Evolutionary conservation across 2,888 invertebrate species (phyloP), one percentile per base, ranked within the genome.

Genomic region (Herminia tarsipennalis): DNA sequence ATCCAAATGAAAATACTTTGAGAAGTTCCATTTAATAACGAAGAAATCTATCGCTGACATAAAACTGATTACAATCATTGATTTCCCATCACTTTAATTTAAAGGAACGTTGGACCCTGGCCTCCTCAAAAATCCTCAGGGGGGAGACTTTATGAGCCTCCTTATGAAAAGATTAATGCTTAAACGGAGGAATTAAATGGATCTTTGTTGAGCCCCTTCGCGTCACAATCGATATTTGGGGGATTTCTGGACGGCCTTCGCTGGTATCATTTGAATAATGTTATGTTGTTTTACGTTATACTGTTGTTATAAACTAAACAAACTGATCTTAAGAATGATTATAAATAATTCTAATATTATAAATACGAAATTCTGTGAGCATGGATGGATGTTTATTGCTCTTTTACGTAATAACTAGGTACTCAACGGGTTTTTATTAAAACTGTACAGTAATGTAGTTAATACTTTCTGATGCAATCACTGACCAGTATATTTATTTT

Each of bases 161-260:
- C 76, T 81, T 76, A 76, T 68, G 73, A 70, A 60, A 60, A 73
- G 79, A 81, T 82, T 81, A 81, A 76, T 73, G 66, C 46, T 71
- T 68, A 71, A 78, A 73, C 71, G 75, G 65, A 74, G 70, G 77
- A 72, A 79, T 82, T 78, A 79, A 73, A 76, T 55, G 69, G 62
- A 73, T 74, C 73, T 64, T 41, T 40, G 33, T 33, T 46, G 43
- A 69, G 67, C 54, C 49, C 36, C 42, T 62, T 32, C 39, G 44
- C 48, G 30, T 56, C 36, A 17, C 16, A 49, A 56, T 65, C 64
- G 59, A 66, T 66, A 54, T 49, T 38, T 40, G 34, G 54, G 53
- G 56, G 64, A 66, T 45, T 45, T 33, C 28, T 10, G 18, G 29
- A 16, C 25, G 14, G 28, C 29, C 28, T 25, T 14, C 34, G 8